Base-by-base conservation (phyloP, 1,140 invertebrate species). In the Bilobella aurantiaca region DNA sequence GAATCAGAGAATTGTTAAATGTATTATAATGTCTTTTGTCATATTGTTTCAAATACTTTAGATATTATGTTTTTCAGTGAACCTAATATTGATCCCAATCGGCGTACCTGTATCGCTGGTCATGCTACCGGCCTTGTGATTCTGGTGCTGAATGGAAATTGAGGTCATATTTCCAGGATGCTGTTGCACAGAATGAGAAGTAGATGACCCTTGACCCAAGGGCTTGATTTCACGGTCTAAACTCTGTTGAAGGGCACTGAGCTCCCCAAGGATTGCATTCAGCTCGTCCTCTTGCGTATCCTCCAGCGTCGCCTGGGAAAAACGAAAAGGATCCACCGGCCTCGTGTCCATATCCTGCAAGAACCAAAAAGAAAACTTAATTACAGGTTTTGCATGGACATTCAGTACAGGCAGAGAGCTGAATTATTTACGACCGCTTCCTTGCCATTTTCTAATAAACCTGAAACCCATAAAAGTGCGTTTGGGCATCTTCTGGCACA, bases 261-360 rank as follows among this genome's bases (percentile, higher is more conserved):
- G 80, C 78, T 97, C 93, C 29, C 91, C 92, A 28, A 98, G 82
- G 73, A 97, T 96, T 49, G 93, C 92, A 78, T 97, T 94, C 74
- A 97, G 80, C 78, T 97, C 93, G 29, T 93, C 90, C 80, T 97
- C 93, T 77, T 93, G 91, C 21, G 91, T 91, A 78, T 96, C 92
- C 46, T 71, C 67, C 18, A 71, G 60, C 0, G 70, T 71, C 1
- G 67, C 67, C 58, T 67, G 64, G 27, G 67, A 69, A 60, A 71
- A 71, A 47, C 67, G 34, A 56, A 65, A 71, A 27, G 70, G 70
- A 46, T 69, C 70, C 23, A 64, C 70, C 2, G 67, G 70, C 32
- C 61, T 47, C 2, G 66, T 31, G 25, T 68, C 70, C 64, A 71
- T 57, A 42, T 71, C 70, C 70, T 71, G 29, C 21, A 56, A 59